A percentile compares a stretch with the other conserved stretches of the same genome.
These are phyloP conservation scores for Hormaphis cornu DNA, from an alignment of 1,140 invertebrate genomes.

Conservation along the genomic window DNA sequence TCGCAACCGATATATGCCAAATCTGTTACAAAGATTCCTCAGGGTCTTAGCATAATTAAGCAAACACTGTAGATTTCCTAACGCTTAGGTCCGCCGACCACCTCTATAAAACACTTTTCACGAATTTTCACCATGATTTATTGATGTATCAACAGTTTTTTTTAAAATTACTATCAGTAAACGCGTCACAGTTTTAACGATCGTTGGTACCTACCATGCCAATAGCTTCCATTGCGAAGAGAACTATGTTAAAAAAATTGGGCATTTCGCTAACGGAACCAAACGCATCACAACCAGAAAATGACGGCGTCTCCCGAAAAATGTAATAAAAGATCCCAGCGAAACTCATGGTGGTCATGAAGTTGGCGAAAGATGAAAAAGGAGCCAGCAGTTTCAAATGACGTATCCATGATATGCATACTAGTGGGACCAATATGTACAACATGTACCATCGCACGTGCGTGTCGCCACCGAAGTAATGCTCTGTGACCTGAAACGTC, in stretches of 20 bases:
- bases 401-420: slow-evolving; percentile 57
- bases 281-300: slow-evolving; percentile 43
- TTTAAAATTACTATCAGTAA: no score
- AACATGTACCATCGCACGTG: slow-evolving; percentile 48
- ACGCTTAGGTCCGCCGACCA: no score
- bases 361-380: slow-evolving; percentile 64
- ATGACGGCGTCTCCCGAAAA: slow-evolving; percentile 49
- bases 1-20: no score
- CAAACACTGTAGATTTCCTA: no score
- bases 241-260: slow-evolving; percentile 54
- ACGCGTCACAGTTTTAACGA: no score
- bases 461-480: slow-evolving; percentile 43
- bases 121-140: no score
- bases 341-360: slow-evolving; percentile 52
- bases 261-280: slow-evolving; percentile 47
- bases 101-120: no score
- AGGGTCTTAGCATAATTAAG: no score
- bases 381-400: slow-evolving; percentile 64
- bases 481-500: slow-evolving; percentile 51
- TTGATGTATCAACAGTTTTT: no score
- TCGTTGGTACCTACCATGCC: slow-evolving; percentile 51
- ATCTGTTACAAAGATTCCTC: no score
- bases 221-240: slow-evolving; percentile 57
- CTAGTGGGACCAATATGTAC: slow-evolving; percentile 53
- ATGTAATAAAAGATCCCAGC: slow-evolving; percentile 60